Evolutionary conservation across 1,140 invertebrate genomes (phyloP).

Genomic region (Tigriopus japonicus): DNA sequence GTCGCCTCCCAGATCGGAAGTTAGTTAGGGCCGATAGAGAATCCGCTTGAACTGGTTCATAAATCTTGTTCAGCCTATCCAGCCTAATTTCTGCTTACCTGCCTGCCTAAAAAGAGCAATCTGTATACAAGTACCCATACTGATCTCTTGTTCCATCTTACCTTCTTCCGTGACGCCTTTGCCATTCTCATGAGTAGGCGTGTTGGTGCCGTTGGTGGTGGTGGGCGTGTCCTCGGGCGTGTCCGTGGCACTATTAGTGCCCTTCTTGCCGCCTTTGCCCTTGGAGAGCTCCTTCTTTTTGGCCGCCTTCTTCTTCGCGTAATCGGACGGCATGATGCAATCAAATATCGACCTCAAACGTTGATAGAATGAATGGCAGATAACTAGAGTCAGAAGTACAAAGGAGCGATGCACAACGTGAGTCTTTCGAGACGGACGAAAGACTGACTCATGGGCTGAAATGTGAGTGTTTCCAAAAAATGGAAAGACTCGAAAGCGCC

Average conservation of each 20-base stretch:
- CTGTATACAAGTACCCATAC: background rate
- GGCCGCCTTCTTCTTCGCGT: constrained; percentile 88
- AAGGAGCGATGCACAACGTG: too few relatives aligned
- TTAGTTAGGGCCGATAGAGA: too few relatives aligned
- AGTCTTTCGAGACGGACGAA: too few relatives aligned
- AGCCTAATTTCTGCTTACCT: constrained; percentile 3
- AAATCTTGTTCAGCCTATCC: constrained; percentile 14
- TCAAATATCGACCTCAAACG: too few relatives aligned
- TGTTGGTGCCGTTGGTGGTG: background rate
- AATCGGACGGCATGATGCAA: constrained; percentile 69
- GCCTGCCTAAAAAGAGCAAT: background rate
- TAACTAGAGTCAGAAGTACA: too few relatives aligned
- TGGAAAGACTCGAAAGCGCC: too few relatives aligned
- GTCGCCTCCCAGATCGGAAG: too few relatives aligned
- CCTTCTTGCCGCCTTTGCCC: constrained; percentile 33
- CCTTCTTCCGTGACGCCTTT: background rate
- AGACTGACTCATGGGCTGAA: too few relatives aligned
- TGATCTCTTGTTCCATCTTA: background rate
- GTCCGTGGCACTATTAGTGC: background rate
- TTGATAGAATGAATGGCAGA: too few relatives aligned
- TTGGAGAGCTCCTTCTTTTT: constrained; percentile 92
- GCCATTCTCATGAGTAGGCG: background rate
- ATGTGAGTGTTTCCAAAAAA: too few relatives aligned
- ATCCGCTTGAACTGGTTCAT: background rate
- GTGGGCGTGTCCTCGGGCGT: background rate